A percentile compares a stretch with the other conserved stretches of the same genome.
phyloP scores from a whole-genome alignment of 2,888 invertebrate species.

The Urechis unicinctus region DNA sequence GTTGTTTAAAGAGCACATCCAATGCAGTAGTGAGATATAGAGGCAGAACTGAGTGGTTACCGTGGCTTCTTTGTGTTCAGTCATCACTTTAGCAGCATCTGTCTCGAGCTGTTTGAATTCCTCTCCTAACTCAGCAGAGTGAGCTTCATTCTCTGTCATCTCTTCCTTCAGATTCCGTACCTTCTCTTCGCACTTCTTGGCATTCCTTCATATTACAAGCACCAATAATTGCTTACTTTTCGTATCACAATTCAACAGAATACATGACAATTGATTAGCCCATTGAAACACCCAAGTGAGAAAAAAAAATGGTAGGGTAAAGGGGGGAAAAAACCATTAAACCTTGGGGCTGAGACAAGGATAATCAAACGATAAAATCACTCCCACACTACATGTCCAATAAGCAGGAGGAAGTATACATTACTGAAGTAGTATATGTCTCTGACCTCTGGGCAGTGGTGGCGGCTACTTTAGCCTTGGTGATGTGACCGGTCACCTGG shows the following conservation, averaged over 20 bases:
- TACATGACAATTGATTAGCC: no score
- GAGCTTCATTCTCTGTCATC: slow-evolving; percentile 61
- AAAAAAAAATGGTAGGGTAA: no score
- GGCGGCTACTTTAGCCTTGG: slow-evolving; percentile 52
- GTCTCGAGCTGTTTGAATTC: slow-evolving; percentile 19
- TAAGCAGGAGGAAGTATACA: neutral
- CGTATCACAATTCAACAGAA: no score
- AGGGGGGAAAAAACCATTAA: no score
- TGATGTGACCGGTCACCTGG: slow-evolving; percentile 58
- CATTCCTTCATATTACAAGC: slow-evolving; percentile 59
- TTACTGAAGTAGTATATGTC: neutral
- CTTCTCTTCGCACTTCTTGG: slow-evolving; percentile 67
- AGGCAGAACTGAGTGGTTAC: no score
- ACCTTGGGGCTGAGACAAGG: no score
- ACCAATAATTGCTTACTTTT: no score
- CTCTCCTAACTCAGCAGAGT: slow-evolving; percentile 14
- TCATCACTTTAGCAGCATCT: slow-evolving; percentile 53
- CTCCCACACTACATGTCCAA: neutral
- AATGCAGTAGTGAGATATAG: no score
- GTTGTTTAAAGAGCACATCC: no score
- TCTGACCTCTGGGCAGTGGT: slow-evolving; percentile 56
- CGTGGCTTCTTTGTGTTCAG: slow-evolving; percentile 36
- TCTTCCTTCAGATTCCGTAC: slow-evolving; percentile 64
- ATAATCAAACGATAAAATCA: no score
- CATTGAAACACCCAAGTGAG: no score